Evolutionary conservation across 2,888 invertebrate genomes (phyloP).

Genomic region (Girardia tigrina): DNA sequence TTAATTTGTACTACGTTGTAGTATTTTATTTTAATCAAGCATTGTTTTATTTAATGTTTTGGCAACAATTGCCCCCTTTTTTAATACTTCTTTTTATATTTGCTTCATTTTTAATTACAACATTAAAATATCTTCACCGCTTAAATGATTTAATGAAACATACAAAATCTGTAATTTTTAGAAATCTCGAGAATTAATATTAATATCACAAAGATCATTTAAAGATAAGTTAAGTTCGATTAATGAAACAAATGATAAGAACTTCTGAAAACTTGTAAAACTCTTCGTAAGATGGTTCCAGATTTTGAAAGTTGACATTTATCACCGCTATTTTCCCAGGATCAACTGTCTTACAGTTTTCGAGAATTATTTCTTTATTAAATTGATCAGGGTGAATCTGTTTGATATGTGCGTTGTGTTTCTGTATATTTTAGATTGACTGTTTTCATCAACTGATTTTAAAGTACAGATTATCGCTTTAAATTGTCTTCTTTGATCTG

Average conservation of each 20-base stretch:
- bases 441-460: not conserved
- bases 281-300: not conserved
- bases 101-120: too few species aligned
- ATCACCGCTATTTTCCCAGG: not conserved
- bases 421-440: not conserved
- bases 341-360: not conserved
- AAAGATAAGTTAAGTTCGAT: not conserved
- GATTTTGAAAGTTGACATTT: not conserved
- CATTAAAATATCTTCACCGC: too few species aligned
- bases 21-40: too few species aligned
- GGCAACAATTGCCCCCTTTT: too few species aligned
- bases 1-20: too few species aligned
- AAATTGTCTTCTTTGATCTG: slow-evolving; percentile 45
- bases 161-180: not conserved
- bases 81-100: too few species aligned
- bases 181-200: slow-evolving; percentile 11
- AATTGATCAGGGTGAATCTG: too few species aligned
- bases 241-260: not conserved
- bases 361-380: not conserved
- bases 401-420: not conserved
- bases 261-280: not conserved
- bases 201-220: not conserved
- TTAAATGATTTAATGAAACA: not conserved
- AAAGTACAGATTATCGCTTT: slow-evolving; percentile 46
- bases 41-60: too few species aligned